phyloP scores from a whole-genome alignment of 2,797 vertebrate species.

The Cheirogaleus major region DNA sequence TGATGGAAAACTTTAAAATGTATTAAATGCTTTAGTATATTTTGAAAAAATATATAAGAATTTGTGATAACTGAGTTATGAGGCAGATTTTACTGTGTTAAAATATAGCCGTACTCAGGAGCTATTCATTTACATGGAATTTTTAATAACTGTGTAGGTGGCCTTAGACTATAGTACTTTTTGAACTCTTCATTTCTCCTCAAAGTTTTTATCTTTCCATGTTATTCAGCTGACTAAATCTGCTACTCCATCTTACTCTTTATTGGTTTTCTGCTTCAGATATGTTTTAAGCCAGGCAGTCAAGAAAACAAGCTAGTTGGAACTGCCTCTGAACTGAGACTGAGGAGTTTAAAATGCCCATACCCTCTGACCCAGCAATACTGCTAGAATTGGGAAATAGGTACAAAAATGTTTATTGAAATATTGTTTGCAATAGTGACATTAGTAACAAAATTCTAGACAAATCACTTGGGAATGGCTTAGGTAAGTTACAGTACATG shows the following conservation, averaged over 20 bases:
- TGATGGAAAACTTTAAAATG: neutral
- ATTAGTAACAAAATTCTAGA: neutral
- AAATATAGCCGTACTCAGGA: neutral
- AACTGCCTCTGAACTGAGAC: neutral
- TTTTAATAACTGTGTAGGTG: neutral
- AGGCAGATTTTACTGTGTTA: neutral
- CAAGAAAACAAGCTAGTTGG: neutral
- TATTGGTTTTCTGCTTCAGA: slow-evolving; percentile 45
- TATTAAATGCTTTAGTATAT: neutral
- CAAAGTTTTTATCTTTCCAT: neutral
- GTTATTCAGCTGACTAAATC: neutral
- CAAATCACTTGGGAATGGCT: neutral
- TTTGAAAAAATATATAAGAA: neutral
- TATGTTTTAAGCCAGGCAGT: neutral
- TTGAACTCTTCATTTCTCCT: neutral
- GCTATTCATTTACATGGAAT: neutral
- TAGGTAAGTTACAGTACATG: neutral
- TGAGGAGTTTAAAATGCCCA: slow-evolving; percentile 33
- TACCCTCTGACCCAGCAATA: slow-evolving; percentile 4
- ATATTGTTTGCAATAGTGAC: neutral
- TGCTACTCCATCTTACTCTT: neutral
- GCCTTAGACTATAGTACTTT: neutral
- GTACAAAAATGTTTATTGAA: neutral
- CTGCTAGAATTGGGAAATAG: slow-evolving; percentile 38
- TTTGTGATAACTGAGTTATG: neutral